Percentiles rank a stretch among this genome's conserved stretches.
Conservation (phyloP, 2,888 invertebrate genomes). For the Kuschelorhynchus macadamiae region DNA sequence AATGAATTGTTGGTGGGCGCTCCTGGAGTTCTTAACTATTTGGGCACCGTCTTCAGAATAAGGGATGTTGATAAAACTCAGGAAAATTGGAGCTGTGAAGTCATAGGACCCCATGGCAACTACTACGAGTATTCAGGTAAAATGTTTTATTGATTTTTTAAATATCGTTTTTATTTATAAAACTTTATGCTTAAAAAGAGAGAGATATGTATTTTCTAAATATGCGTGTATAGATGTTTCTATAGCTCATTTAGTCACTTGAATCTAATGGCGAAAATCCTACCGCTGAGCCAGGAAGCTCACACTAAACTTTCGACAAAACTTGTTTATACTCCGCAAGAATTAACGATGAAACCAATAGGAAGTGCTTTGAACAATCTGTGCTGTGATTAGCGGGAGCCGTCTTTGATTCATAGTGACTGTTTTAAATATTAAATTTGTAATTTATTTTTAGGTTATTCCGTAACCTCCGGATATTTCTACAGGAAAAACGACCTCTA, state of each 20-base stretch:
- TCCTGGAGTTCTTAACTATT: slow-evolving; percentile 76
- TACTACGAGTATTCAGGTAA: slow-evolving; percentile 39
- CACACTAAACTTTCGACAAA: no score
- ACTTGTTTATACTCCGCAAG: no score
- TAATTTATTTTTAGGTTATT: slow-evolving; percentile 54
- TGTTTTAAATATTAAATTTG: no score
- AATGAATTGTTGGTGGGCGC: slow-evolving; percentile 71
- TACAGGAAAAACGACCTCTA: slow-evolving; percentile 62
- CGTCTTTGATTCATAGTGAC: no score
- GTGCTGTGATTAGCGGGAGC: no score
- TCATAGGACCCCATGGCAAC: slow-evolving; percentile 23
- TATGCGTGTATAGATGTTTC: no score
- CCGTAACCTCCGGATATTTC: slow-evolving; percentile 53
- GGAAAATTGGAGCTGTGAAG: slow-evolving; percentile 17
- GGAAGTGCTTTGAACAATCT: no score
- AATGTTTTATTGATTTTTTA: slow-evolving; percentile 8
- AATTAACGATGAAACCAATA: no score
- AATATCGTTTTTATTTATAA: neutral
- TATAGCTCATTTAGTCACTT: no score
- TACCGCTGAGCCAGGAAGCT: no score
- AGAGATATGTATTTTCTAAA: neutral
- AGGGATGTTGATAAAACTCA: slow-evolving; percentile 20
- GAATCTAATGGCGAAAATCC: no score
- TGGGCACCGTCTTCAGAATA: slow-evolving; percentile 66
- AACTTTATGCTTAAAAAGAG: neutral